phyloP scores from a whole-genome alignment of 2,113 vertebrate species.

The Sapajus apella region DNA sequence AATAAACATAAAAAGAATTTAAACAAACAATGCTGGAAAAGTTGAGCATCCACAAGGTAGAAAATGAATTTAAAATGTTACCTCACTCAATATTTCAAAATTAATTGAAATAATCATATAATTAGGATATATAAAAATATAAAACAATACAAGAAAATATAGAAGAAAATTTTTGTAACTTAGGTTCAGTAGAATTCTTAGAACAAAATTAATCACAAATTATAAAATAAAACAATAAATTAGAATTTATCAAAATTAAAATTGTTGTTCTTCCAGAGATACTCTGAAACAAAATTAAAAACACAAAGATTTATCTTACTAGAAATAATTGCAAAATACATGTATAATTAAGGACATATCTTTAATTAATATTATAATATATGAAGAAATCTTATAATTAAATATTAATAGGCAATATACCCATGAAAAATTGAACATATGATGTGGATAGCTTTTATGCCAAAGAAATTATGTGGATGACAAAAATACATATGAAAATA shows the following conservation, averaged over 20 bases:
- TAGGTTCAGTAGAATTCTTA: background rate
- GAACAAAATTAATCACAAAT: background rate
- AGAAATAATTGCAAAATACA: background rate
- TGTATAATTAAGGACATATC: background rate
- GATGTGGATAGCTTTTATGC: background rate
- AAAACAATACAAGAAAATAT: background rate
- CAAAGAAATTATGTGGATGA: background rate
- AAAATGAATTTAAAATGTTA: background rate
- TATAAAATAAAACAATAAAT: background rate
- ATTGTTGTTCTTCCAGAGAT: background rate
- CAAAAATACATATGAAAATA: background rate
- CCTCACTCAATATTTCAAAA: background rate
- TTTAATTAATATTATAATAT: background rate
- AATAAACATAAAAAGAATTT: background rate
- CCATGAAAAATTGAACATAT: background rate
- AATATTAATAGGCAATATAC: background rate
- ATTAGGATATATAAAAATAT: background rate
- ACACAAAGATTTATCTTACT: background rate
- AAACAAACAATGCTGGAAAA: background rate
- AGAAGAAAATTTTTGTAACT: background rate
- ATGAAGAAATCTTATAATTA: background rate
- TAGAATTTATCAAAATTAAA: background rate
- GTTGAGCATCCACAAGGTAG: background rate
- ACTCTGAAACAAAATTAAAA: background rate
- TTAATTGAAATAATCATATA: background rate